Percentiles rank a stretch among this genome's conserved stretches.
Conservation (phyloP, 2,113 vertebrate genomes). For the Tenebrosternarchus preto region DNA sequence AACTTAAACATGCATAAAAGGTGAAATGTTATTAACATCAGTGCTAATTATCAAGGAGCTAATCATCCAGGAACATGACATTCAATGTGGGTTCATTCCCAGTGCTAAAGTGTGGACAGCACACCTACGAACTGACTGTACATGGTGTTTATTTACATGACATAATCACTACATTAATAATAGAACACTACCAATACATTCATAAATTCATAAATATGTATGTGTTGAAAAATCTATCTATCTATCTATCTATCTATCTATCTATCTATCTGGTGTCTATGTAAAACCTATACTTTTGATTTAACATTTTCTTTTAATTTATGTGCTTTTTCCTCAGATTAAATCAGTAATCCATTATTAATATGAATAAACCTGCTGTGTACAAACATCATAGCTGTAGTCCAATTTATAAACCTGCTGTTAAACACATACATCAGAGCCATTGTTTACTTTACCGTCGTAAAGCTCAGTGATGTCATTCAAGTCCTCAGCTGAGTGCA, state of each 20-base stretch:
- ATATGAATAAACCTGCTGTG: too few relatives aligned
- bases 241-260: too few relatives aligned
- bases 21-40: too few relatives aligned
- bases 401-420: too few relatives aligned
- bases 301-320: too few relatives aligned
- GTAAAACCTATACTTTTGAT: too few relatives aligned
- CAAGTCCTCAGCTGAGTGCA: constrained; percentile 57
- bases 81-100: neutral
- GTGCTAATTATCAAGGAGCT: too few relatives aligned
- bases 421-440: neutral
- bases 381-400: neutral
- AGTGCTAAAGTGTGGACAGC: neutral
- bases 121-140: neutral
- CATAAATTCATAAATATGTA: neutral
- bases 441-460: constrained; percentile 40
- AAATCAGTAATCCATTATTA: too few relatives aligned
- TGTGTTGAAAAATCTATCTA: too few relatives aligned
- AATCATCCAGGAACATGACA: too few relatives aligned
- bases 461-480: constrained; percentile 58
- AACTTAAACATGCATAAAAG: neutral
- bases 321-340: too few relatives aligned
- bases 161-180: neutral
- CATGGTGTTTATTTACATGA: neutral
- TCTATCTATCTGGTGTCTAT: too few relatives aligned
- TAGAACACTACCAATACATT: neutral